A percentile compares a stretch with the other conserved stretches of the same genome.
phyloP scores from a whole-genome alignment of 2,113 vertebrate species.

The Neotragus moschatus region DNA sequence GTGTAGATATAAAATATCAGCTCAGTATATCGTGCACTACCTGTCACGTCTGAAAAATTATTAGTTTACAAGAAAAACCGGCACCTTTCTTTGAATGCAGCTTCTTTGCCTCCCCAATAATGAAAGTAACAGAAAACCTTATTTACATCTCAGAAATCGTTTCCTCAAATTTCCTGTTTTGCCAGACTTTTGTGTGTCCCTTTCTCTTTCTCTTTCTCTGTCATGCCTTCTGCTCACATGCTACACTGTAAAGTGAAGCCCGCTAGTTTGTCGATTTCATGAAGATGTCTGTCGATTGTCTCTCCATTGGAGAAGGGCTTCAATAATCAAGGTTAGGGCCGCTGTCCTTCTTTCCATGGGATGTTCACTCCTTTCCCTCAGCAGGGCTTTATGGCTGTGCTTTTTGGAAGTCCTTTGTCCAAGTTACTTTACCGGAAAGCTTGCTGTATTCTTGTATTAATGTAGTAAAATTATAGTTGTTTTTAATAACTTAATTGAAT shows the following conservation, averaged over 20 bases:
- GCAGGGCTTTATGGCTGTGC: not conserved
- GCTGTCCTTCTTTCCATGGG: constrained; percentile 26
- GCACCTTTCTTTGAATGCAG: constrained; percentile 63
- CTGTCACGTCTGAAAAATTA: constrained; percentile 70
- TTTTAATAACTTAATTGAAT: constrained; percentile 64
- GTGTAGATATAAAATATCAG: not conserved
- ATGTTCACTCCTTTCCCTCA: constrained; percentile 59
- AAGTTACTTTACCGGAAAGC: constrained; percentile 43
- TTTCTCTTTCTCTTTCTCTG: not conserved
- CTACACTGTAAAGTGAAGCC: not conserved
- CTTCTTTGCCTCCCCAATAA: constrained; percentile 62
- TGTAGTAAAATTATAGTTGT: constrained; percentile 53
- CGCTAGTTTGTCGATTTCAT: not conserved
- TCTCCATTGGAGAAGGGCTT: not conserved
- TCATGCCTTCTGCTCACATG: constrained; percentile 23
- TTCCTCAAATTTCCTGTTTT: constrained; percentile 78
- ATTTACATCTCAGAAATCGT: constrained; percentile 83
- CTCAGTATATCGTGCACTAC: constrained; percentile 42
- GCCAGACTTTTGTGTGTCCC: constrained; percentile 67
- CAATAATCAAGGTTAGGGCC: constrained; percentile 1
- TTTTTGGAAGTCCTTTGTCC: constrained; percentile 38
- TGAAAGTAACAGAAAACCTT: constrained; percentile 80
- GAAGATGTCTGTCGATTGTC: not conserved
- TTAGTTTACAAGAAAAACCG: constrained; percentile 61
- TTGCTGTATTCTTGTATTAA: constrained; percentile 43